Conservation (phyloP, 2,888 invertebrate genomes). For the Bellardia pandia region DNA sequence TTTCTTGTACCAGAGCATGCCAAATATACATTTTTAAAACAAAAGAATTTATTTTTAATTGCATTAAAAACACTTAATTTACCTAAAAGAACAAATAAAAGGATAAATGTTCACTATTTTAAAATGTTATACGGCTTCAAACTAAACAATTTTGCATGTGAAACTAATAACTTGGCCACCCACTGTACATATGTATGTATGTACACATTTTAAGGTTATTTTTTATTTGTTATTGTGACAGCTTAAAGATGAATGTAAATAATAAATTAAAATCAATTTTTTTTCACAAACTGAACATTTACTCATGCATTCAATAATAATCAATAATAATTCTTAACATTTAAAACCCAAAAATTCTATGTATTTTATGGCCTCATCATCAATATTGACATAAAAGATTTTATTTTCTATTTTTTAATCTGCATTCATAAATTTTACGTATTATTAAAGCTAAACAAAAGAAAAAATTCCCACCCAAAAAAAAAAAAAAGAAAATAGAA, state of each 20-base stretch:
- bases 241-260: conserved; percentile 19
- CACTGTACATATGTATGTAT: no score
- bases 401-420: background rate
- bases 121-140: no score
- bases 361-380: conserved; percentile 27
- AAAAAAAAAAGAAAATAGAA: conserved; percentile 7
- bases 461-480: background rate
- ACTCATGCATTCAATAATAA: background rate
- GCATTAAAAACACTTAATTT: no score
- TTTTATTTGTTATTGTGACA: background rate
- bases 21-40: no score
- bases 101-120: no score
- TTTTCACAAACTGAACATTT: background rate
- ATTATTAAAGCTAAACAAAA: conserved; percentile 46
- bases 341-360: conserved; percentile 21
- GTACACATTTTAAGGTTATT: background rate
- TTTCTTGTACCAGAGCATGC: no score
- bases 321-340: conserved; percentile 16
- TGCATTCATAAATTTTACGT: conserved; percentile 26
- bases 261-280: conserved; percentile 14
- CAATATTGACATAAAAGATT: conserved; percentile 46
- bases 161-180: no score
- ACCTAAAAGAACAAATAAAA: no score
- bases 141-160: no score
- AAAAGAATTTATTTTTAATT: no score